Evolutionary conservation across 2,113 vertebrate genomes (phyloP).

Genomic region (Stigmatopora argus): DNA sequence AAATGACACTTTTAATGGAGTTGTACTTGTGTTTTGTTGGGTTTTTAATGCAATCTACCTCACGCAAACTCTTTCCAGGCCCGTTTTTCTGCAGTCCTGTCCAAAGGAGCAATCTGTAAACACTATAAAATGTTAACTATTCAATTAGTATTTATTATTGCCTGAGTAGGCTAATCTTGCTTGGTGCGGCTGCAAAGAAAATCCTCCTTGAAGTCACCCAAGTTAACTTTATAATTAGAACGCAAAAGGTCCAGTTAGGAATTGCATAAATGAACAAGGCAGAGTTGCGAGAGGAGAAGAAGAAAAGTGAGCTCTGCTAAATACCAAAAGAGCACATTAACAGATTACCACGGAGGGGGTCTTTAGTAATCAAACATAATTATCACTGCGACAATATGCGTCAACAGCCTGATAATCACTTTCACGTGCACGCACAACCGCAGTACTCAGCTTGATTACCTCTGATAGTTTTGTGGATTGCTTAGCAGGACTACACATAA

Average conservation of each 20-base stretch:
- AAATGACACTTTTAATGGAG: neutral
- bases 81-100: neutral
- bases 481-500: neutral
- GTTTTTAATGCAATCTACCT: neutral
- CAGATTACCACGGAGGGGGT: conserved; percentile 49
- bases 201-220: conserved; percentile 9
- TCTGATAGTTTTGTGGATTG: neutral
- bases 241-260: conserved; percentile 19
- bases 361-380: conserved; percentile 64
- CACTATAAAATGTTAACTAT: conserved; percentile 13
- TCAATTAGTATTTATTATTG: conserved; percentile 17
- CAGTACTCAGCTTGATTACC: conserved; percentile 25
- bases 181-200: conserved; percentile 2
- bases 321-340: conserved; percentile 40
- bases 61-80: neutral
- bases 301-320: conserved; percentile 22
- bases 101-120: conserved; percentile 7
- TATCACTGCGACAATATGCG: conserved; percentile 54
- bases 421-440: conserved; percentile 18
- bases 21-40: neutral
- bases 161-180: conserved; percentile 9
- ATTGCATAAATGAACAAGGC: neutral
- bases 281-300: conserved; percentile 9
- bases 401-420: conserved; percentile 50
- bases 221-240: conserved; percentile 20